These are phyloP conservation scores for Poecilus cupreus DNA, from an alignment of 2,888 invertebrate species.

Conservation along the genomic window DNA sequence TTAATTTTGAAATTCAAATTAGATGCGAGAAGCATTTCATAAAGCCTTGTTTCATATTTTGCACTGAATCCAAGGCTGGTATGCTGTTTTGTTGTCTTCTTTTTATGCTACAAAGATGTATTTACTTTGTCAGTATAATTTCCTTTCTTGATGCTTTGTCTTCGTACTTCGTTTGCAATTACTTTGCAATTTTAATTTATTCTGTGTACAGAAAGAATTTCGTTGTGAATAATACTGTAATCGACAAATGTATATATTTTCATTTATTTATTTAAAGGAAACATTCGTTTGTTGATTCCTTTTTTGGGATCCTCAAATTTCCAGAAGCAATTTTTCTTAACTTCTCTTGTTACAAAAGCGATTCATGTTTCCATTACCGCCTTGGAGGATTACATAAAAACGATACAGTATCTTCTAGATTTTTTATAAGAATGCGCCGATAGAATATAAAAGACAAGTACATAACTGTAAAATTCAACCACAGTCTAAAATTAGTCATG, in stretches of 20 bases:
- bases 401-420: no score
- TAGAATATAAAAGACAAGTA: no score
- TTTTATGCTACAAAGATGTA: conserved; percentile 13
- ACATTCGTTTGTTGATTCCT: no score
- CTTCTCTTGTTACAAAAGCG: no score
- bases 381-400: no score
- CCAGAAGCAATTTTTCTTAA: no score
- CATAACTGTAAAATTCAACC: background rate
- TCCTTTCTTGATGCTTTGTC: conserved; percentile 8
- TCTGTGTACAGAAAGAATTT: conserved; percentile 5
- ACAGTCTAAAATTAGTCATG: conserved; percentile 1
- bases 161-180: conserved; percentile 10
- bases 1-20: conserved; percentile 40
- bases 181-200: conserved; percentile 36
- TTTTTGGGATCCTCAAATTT: no score
- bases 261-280: background rate
- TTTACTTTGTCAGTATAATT: conserved; percentile 18
- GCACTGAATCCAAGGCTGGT: background rate
- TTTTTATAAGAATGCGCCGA: no score
- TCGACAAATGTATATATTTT: background rate
- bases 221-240: background rate
- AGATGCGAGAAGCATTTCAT: conserved; percentile 27
- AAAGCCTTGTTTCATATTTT: conserved; percentile 25
- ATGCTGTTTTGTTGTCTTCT: background rate
- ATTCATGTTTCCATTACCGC: no score